phyloP scores from a whole-genome alignment of 2,888 invertebrate genomes.

The Ctenicera cuprea region DNA sequence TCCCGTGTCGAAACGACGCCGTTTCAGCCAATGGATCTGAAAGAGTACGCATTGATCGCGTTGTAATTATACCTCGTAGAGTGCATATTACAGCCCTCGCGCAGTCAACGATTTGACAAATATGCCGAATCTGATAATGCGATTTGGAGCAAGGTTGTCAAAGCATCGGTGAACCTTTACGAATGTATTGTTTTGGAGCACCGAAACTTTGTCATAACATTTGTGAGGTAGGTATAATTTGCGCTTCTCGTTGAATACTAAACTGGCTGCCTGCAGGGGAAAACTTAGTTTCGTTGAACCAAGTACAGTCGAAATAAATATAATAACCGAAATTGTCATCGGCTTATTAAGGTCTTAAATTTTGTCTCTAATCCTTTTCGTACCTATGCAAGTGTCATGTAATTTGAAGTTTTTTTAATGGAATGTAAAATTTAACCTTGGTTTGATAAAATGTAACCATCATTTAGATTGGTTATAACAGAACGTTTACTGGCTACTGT shows the following conservation, averaged over 20 bases:
- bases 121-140: constrained; percentile 5
- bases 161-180: constrained; percentile 15
- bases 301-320: background rate
- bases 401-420: too few species aligned
- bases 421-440: too few species aligned
- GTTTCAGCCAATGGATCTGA: background rate
- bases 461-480: too few species aligned
- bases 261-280: background rate
- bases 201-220: constrained; percentile 14
- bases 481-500: too few species aligned
- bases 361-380: background rate
- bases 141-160: constrained; percentile 13
- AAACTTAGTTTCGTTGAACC: constrained; percentile 10
- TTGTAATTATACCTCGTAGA: background rate
- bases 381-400: too few species aligned
- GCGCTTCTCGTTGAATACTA: constrained; percentile 10
- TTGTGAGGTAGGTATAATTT: constrained; percentile 21
- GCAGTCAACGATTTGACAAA: constrained; percentile 14
- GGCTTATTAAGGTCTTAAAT: background rate
- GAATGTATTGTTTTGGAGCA: constrained; percentile 21
- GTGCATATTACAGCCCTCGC: background rate
- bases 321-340: background rate
- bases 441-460: too few species aligned
- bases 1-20: background rate
- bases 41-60: constrained; percentile 8